Evolutionary conservation across 1,140 invertebrate genomes (phyloP).

Genomic region (Rhagoletis pomonella): DNA sequence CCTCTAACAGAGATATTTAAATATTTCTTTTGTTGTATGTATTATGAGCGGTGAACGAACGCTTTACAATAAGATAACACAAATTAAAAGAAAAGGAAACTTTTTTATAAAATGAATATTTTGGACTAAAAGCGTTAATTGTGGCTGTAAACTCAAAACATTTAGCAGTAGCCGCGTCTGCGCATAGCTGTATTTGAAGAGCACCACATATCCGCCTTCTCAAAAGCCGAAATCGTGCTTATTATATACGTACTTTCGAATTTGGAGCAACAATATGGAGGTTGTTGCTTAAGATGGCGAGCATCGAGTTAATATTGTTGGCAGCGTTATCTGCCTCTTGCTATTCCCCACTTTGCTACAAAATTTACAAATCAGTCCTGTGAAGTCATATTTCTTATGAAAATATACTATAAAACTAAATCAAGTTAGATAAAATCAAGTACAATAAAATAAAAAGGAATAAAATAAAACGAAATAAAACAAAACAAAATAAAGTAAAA

Average conservation of each 20-base stretch:
- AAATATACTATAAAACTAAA: neutral
- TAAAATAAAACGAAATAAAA: neutral
- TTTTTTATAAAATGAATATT: neutral
- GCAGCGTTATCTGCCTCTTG: neutral
- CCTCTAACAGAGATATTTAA: neutral
- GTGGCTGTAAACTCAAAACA: neutral
- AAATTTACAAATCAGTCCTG: too few relatives aligned
- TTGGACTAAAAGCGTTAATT: neutral
- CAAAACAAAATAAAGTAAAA: neutral
- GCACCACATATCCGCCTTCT: constrained; percentile 15
- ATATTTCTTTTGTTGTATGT: neutral
- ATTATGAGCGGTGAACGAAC: neutral
- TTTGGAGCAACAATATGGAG: neutral
- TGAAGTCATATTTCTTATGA: too few relatives aligned
- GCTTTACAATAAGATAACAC: neutral
- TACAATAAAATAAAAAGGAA: neutral
- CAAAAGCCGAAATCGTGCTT: neutral
- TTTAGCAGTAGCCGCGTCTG: neutral
- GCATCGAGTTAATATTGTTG: constrained; percentile 9
- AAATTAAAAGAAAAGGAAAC: neutral
- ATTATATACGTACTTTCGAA: neutral
- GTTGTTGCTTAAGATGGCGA: neutral
- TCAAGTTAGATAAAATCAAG: neutral
- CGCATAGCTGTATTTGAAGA: neutral
- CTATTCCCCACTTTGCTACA: neutral